Percentiles rank a stretch among this genome's conserved stretches.
Evolutionary conservation across 2,113 vertebrate species (phyloP).

Genomic region (Crotalus helleri): DNA sequence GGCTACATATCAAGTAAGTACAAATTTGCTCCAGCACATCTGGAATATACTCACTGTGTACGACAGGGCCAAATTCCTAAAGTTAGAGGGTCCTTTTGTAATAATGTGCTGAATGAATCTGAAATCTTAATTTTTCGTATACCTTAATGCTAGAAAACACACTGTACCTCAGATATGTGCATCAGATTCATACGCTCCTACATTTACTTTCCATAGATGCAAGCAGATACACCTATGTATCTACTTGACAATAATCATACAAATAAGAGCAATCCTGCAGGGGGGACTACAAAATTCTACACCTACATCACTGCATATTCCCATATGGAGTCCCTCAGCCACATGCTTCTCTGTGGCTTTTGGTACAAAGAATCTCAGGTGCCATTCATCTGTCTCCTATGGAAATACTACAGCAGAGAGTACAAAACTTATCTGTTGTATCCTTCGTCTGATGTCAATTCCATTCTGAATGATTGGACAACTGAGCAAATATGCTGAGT

Average conservation of each 20-base stretch:
- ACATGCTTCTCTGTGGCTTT: not conserved
- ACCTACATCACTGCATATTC: not conserved
- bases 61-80: not conserved
- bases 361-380: not conserved
- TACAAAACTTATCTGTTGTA: not conserved
- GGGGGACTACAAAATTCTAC: not conserved
- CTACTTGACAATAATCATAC: not conserved
- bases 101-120: not conserved
- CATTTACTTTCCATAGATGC: not conserved
- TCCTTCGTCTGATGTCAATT: not conserved
- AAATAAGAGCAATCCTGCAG: not conserved
- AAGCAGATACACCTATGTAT: too few relatives aligned
- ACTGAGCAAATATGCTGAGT: not conserved
- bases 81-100: not conserved
- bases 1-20: not conserved
- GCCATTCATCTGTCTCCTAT: not conserved
- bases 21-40: not conserved
- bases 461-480: not conserved
- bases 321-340: not conserved
- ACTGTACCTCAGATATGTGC: not conserved
- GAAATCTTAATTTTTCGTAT: not conserved
- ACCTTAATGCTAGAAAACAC: not conserved
- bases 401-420: not conserved
- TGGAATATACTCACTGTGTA: not conserved
- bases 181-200: not conserved